Percentiles rank a stretch among this genome's conserved stretches.
phyloP scores from a whole-genome alignment of 1,140 invertebrate species.

The Drosophila equinoxialis region DNA sequence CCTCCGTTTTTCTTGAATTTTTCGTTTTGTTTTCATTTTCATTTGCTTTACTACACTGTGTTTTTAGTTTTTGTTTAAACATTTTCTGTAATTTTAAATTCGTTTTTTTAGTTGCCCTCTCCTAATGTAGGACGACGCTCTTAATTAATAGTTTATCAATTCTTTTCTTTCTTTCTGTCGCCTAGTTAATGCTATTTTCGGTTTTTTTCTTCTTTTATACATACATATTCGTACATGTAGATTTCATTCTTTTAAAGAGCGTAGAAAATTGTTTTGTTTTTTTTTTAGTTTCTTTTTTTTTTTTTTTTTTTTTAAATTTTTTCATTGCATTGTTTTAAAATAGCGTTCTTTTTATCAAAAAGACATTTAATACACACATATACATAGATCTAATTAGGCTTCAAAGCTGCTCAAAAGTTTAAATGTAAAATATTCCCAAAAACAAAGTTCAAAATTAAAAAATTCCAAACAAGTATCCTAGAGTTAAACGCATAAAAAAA shows the following conservation, averaged over 20 bases:
- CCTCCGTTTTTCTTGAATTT: constrained; percentile 23
- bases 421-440: constrained; percentile 35
- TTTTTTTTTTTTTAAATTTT: constrained; percentile 61
- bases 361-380: constrained; percentile 72
- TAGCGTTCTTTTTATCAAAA: constrained; percentile 81
- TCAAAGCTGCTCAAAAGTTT: constrained; percentile 70
- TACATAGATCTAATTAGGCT: constrained; percentile 76
- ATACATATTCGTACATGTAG: constrained; percentile 77
- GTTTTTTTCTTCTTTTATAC: constrained; percentile 65
- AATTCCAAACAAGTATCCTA: not conserved
- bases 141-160: constrained; percentile 62
- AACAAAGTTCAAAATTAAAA: not conserved
- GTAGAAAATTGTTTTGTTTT: constrained; percentile 78
- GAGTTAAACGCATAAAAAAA: constrained; percentile 4
- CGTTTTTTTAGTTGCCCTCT: constrained; percentile 73
- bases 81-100: constrained; percentile 71
- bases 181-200: constrained; percentile 77
- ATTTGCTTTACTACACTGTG: constrained; percentile 41
- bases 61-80: constrained; percentile 39
- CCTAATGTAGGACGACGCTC: constrained; percentile 73
- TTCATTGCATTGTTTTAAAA: constrained; percentile 50
- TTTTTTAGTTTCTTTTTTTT: constrained; percentile 44
- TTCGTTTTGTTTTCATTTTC: constrained; percentile 3
- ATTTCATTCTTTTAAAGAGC: constrained; percentile 82
- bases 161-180: constrained; percentile 58